Conservation (phyloP, 2,797 vertebrate genomes). For the Acrocephalus scirpaceus region DNA sequence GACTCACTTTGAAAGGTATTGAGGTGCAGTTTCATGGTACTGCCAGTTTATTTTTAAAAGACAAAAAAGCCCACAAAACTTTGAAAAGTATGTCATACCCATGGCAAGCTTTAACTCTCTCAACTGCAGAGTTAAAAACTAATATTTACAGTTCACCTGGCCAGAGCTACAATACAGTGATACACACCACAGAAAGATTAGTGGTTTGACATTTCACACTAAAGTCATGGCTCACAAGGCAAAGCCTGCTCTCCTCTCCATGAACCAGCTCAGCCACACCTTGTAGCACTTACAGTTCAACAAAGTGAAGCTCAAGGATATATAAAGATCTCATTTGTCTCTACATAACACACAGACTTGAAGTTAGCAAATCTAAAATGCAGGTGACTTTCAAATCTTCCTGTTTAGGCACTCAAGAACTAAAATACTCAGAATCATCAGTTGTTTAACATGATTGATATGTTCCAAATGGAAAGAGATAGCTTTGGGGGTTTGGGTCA, state of each 20-base stretch:
- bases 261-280: not conserved
- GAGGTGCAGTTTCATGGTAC: not conserved
- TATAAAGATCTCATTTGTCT: not conserved
- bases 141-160: not conserved
- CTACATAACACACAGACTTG: not conserved
- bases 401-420: not conserved
- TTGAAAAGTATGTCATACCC: not conserved
- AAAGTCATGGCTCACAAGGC: not conserved
- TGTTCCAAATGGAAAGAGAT: not conserved
- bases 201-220: not conserved
- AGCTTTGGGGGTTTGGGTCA: not conserved
- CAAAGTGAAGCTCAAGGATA: not conserved
- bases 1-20: not conserved
- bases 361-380: not conserved
- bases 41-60: not conserved
- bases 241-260: not conserved
- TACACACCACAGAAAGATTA: not conserved
- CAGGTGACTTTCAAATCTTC: not conserved
- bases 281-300: not conserved
- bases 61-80: not conserved
- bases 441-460: not conserved
- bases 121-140: not conserved
- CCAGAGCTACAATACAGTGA: not conserved
- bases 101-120: not conserved
- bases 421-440: not conserved